A percentile compares a stretch with the other conserved stretches of the same genome.
These are phyloP conservation scores for Mycteria americana DNA, from an alignment of 2,797 vertebrate genomes.

Conservation along the genomic window DNA sequence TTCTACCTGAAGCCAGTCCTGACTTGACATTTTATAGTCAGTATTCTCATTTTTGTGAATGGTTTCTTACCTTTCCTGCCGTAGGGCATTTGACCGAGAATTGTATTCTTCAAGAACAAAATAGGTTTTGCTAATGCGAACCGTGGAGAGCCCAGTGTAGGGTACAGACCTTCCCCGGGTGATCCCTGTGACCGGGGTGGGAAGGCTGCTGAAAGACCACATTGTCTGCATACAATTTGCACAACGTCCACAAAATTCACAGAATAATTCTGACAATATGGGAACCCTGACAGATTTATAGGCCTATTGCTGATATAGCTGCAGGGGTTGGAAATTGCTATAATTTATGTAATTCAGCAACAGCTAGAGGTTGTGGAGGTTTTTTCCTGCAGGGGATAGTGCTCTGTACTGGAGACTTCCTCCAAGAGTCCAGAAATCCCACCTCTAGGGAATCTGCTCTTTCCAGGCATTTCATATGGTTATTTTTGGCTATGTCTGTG, in stretches of 20 bases:
- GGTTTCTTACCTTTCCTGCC: background rate
- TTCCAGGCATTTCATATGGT: constrained; percentile 18
- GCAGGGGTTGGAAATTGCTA: background rate
- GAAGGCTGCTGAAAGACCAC: constrained; percentile 24
- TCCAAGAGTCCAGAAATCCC: constrained; percentile 2
- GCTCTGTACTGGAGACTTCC: constrained; percentile 7
- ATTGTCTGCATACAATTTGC: background rate
- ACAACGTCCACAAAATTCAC: background rate
- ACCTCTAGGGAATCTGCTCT: constrained; percentile 27
- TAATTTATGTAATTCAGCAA: background rate
- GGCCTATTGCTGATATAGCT: background rate
- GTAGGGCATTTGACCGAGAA: background rate
- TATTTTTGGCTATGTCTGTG: constrained; percentile 53
- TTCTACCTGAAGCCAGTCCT: background rate
- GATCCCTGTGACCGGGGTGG: background rate
- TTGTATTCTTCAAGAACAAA: background rate
- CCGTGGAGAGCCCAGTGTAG: background rate
- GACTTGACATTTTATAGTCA: background rate
- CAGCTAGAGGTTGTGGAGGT: background rate
- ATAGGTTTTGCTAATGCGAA: background rate
- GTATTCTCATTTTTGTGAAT: background rate
- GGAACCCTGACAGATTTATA: constrained; percentile 15
- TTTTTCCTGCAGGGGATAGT: background rate
- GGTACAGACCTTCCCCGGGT: background rate
- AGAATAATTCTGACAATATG: background rate